A percentile compares a stretch with the other conserved stretches of the same genome.
Evolutionary conservation across 2,888 invertebrate species (phyloP).

Genomic region (Hydrotaea cyrtoneurina): DNA sequence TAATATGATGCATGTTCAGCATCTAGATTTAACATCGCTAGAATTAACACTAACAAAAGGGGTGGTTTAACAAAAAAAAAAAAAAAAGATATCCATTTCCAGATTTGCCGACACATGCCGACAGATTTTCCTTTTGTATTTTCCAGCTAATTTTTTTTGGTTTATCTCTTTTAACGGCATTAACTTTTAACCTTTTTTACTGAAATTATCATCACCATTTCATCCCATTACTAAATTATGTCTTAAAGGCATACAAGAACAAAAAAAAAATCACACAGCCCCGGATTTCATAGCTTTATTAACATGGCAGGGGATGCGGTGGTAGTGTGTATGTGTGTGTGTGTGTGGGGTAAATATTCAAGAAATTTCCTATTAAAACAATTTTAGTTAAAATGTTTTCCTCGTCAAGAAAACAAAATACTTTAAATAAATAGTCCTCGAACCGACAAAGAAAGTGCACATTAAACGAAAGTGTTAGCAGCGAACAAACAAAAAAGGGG

Average conservation of each 20-base stretch:
- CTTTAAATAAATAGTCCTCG: conserved; percentile 17
- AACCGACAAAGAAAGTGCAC: conserved; percentile 14
- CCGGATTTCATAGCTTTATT: conserved; percentile 20
- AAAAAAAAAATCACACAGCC: not conserved
- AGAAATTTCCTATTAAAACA: conserved; percentile 28
- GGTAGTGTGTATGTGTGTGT: not conserved
- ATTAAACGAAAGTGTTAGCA: conserved; percentile 30
- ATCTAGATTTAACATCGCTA: too few species aligned
- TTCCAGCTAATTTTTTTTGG: not conserved
- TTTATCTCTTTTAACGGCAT: not conserved
- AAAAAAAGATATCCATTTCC: not conserved
- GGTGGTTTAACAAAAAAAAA: not conserved
- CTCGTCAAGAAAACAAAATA: conserved; percentile 33
- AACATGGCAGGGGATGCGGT: not conserved
- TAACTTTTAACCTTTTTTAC: conserved; percentile 12
- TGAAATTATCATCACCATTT: conserved; percentile 6
- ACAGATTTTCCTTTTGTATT: not conserved
- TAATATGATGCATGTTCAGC: too few species aligned
- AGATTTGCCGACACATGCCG: not conserved
- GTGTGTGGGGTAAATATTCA: not conserved
- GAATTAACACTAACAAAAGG: too few species aligned
- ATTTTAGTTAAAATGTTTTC: conserved; percentile 33
- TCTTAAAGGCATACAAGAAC: conserved; percentile 10
- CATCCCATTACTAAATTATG: conserved; percentile 4
- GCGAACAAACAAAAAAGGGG: conserved; percentile 2